Evolutionary conservation across 2,797 vertebrate genomes (phyloP).

Genomic region (Austrolebias charrua): DNA sequence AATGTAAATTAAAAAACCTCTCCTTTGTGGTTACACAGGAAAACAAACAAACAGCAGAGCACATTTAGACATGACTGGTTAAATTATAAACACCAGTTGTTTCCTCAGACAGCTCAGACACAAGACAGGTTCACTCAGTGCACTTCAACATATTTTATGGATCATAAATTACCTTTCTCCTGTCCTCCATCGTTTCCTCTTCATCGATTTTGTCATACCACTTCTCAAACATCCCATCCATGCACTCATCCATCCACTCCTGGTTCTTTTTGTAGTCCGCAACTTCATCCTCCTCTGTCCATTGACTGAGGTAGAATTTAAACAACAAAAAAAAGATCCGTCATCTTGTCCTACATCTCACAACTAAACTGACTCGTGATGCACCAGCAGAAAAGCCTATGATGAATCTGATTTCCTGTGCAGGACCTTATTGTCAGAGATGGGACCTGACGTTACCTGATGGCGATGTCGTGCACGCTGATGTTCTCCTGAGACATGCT

Average conservation of each 20-base stretch:
- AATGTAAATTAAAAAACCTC: no score
- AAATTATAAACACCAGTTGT: not conserved
- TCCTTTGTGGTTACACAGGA: no score
- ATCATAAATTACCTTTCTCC: conserved; percentile 85
- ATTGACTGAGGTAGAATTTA: conserved; percentile 79
- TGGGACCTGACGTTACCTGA: conserved; percentile 80
- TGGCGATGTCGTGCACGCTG: conserved; percentile 90
- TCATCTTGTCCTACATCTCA: not conserved
- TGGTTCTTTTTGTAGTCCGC: conserved; percentile 94
- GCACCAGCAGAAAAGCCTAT: not conserved
- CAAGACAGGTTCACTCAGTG: not conserved
- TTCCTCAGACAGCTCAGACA: no score
- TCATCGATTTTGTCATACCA: conserved; percentile 97
- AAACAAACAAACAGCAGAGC: not conserved
- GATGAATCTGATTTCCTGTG: not conserved
- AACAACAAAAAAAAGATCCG: conserved; percentile 20
- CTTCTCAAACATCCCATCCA: conserved; percentile 95
- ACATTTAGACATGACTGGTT: not conserved
- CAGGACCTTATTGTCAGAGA: not conserved
- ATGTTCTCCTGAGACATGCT: conserved; percentile 96
- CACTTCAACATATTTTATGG: not conserved
- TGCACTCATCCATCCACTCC: conserved; percentile 98
- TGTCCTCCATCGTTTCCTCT: conserved; percentile 89
- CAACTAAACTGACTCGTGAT: not conserved
- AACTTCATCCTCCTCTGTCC: conserved; percentile 97